phyloP scores from a whole-genome alignment of 2,888 invertebrate genomes.

The Coelinius sp. region DNA sequence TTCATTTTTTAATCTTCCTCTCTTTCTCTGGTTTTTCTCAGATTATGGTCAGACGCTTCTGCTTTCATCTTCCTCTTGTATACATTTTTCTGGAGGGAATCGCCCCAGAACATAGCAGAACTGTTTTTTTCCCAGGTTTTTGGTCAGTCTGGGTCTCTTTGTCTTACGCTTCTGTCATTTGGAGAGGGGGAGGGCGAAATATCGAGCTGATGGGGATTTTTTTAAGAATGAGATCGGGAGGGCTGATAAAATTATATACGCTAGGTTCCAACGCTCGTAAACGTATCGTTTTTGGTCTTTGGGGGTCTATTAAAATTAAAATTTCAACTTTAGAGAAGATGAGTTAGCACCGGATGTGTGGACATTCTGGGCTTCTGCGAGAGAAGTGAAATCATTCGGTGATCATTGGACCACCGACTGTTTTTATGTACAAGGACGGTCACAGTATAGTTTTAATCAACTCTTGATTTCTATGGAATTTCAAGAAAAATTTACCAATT shows the following conservation, averaged over 20 bases:
- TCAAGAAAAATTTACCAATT: neutral
- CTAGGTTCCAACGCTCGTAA: conserved; percentile 60
- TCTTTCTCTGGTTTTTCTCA: neutral
- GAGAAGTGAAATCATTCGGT: neutral
- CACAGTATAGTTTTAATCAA: no score
- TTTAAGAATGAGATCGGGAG: conserved; percentile 60
- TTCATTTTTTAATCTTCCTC: neutral
- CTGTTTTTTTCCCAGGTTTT: conserved; percentile 1
- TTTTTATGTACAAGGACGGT: neutral
- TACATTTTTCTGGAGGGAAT: conserved; percentile 29
- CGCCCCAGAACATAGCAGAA: neutral
- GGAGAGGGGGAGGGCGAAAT: conserved; percentile 56
- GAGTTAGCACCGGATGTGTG: conserved; percentile 53
- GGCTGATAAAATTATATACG: conserved; percentile 68
- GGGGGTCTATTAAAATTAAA: conserved; percentile 67
- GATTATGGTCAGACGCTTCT: conserved; percentile 19
- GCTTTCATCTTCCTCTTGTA: conserved; percentile 24
- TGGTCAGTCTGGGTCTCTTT: conserved; percentile 27
- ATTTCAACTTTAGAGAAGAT: conserved; percentile 60
- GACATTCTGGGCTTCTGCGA: conserved; percentile 43
- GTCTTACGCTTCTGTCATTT: conserved; percentile 20
- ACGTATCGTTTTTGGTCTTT: conserved; percentile 58
- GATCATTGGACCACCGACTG: conserved; percentile 1
- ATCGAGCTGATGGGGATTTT: conserved; percentile 55
- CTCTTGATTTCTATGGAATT: neutral